phyloP scores from a whole-genome alignment of 2,113 vertebrate species.

The Pampusana beccarii region DNA sequence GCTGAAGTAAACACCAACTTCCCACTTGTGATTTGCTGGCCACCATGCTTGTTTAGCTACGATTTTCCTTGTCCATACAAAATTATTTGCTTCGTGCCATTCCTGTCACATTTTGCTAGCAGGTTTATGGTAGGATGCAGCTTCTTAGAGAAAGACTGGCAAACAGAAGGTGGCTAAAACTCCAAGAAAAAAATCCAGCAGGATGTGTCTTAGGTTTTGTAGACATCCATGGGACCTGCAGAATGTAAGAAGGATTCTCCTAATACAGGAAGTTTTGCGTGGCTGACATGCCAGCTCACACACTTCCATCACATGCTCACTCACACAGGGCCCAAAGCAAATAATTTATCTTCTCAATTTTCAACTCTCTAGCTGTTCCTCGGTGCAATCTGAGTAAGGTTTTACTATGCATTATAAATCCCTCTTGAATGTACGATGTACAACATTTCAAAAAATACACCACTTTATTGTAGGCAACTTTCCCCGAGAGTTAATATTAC shows the following conservation, averaged over 20 bases:
- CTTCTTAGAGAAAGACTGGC: neutral
- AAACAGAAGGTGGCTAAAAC: neutral
- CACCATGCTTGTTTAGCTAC: neutral
- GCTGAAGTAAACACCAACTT: neutral
- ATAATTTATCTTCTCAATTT: neutral
- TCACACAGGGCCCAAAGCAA: neutral
- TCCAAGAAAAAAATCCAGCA: neutral
- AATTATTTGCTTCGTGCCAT: neutral
- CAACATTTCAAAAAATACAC: neutral
- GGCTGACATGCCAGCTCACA: neutral
- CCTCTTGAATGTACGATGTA: neutral
- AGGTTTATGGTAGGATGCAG: neutral
- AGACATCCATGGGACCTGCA: neutral
- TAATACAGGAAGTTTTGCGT: neutral
- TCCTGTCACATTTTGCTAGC: neutral
- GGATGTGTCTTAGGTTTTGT: neutral
- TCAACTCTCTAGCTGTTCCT: neutral
- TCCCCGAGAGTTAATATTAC: neutral
- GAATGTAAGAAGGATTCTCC: neutral
- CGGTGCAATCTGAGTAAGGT: neutral
- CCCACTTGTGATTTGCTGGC: neutral
- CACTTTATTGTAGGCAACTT: neutral
- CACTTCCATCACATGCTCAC: neutral
- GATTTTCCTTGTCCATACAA: neutral
- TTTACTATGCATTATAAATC: neutral